Evolutionary conservation across 2,113 vertebrate genomes (phyloP).

Genomic region (Corythornis madagascariensis): DNA sequence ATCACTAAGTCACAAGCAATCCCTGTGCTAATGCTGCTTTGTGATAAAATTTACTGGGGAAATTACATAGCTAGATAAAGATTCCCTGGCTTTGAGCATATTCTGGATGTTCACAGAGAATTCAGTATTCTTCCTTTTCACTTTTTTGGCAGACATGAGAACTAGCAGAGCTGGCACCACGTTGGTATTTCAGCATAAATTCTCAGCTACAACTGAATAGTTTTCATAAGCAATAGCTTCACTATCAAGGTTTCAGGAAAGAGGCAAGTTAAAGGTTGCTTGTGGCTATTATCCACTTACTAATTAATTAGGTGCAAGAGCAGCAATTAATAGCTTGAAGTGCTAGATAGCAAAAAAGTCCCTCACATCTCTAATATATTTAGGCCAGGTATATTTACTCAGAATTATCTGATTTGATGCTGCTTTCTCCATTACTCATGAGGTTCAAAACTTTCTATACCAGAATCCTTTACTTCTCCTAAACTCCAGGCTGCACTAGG

Average conservation of each 20-base stretch:
- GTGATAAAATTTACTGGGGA: neutral
- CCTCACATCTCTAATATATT: neutral
- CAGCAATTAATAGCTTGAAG: neutral
- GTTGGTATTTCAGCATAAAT: neutral
- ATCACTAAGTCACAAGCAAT: neutral
- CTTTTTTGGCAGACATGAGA: neutral
- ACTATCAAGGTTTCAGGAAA: neutral
- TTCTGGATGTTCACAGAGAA: neutral
- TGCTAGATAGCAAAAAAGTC: neutral
- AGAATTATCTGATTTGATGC: neutral
- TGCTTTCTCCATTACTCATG: neutral
- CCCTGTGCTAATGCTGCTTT: neutral
- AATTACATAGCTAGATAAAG: neutral
- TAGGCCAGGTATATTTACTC: neutral
- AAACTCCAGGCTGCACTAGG: neutral
- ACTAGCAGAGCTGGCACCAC: neutral
- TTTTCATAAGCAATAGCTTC: neutral
- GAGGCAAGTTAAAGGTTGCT: neutral
- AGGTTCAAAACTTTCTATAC: neutral
- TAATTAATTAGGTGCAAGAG: neutral
- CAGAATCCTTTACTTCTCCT: neutral
- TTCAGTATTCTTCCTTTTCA: neutral
- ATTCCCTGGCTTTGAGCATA: neutral
- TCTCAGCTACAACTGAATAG: neutral
- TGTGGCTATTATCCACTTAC: neutral